A percentile compares a stretch with the other conserved stretches of the same genome.
Evolutionary conservation across 2,113 vertebrate genomes (phyloP).

Genomic region (Hystrix cristata): DNA sequence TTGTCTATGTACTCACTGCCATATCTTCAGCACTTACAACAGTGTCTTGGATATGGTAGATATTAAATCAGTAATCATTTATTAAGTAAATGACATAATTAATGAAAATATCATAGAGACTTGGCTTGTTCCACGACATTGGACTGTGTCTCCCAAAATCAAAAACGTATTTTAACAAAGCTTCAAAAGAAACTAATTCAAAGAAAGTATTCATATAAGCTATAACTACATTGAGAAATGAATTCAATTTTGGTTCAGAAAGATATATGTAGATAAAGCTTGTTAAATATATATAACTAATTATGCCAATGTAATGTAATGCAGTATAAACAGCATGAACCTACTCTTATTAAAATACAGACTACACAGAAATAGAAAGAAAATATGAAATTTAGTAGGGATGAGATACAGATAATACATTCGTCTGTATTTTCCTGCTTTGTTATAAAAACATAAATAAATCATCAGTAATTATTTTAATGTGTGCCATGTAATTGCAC

Average conservation of each 20-base stretch:
- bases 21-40: not conserved
- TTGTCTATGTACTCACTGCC: not conserved
- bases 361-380: not conserved
- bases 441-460: constrained; percentile 44
- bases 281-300: constrained; percentile 39
- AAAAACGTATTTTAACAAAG: constrained; percentile 16
- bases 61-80: not conserved
- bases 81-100: constrained; percentile 19
- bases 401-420: constrained; percentile 24
- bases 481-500: not conserved
- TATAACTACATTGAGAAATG: not conserved
- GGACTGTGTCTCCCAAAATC: not conserved
- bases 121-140: not conserved
- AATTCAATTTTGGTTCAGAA: constrained; percentile 49
- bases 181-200: constrained; percentile 43
- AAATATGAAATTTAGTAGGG: not conserved
- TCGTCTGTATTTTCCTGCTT: not conserved
- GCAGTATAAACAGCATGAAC: not conserved
- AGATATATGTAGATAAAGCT: constrained; percentile 26
- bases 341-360: constrained; percentile 6
- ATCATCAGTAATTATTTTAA: constrained; percentile 37
- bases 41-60: not conserved
- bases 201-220: constrained; percentile 8
- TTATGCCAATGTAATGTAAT: not conserved
- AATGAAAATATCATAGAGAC: not conserved